Percentiles rank a stretch among this genome's conserved stretches.
Conservation (phyloP, 2,888 invertebrate genomes). For the Eledone cirrhosa region DNA sequence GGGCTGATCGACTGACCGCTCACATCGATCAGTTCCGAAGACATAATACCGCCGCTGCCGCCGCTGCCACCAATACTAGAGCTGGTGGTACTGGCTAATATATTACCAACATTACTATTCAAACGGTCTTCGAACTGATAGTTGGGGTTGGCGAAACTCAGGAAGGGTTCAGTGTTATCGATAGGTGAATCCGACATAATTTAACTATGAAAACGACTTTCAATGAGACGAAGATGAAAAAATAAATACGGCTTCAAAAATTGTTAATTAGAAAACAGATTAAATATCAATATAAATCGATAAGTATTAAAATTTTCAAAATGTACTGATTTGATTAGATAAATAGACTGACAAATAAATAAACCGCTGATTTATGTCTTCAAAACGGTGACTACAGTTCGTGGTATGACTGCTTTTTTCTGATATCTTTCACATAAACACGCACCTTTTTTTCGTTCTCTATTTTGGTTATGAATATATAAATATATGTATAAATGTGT, state of each 20-base stretch:
- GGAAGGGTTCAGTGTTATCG: conserved; percentile 60
- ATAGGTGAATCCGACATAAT: conserved; percentile 22
- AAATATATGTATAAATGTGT: no score
- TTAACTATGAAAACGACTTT: no score
- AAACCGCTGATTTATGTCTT: no score
- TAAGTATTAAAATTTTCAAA: background rate
- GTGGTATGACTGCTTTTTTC: no score
- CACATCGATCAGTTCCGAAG: background rate
- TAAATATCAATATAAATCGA: background rate
- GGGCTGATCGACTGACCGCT: conserved; percentile 3
- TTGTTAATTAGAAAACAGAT: background rate
- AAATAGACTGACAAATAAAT: conserved; percentile 5
- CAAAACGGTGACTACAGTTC: no score
- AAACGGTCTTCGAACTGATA: conserved; percentile 74
- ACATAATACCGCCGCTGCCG: background rate
- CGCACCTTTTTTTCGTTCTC: background rate
- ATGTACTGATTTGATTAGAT: background rate
- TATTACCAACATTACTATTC: conserved; percentile 44
- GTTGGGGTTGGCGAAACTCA: conserved; percentile 90
- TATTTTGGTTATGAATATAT: background rate
- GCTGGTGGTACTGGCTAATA: conserved; percentile 7
- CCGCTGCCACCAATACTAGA: background rate
- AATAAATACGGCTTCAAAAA: background rate
- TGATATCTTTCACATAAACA: background rate
- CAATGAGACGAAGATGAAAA: no score